Base-by-base conservation (phyloP, 2,797 vertebrate genomes). In the Spinus pinus region DNA sequence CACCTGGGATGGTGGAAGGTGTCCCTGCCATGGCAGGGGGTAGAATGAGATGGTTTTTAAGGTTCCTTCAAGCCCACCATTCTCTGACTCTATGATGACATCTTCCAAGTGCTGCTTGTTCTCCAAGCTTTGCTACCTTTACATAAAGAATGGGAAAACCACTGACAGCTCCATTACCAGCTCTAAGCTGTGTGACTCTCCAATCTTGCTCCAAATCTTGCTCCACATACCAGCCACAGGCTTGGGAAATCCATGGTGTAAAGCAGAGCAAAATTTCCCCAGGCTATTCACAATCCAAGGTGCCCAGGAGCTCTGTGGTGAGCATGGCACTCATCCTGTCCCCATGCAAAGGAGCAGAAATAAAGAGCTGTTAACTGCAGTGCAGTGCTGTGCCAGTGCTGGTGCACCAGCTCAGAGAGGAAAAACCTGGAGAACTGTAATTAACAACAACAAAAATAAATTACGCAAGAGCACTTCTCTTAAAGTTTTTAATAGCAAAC, bases 401-500 rank as follows among this genome's bases (percentile, higher is more conserved):
- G 61, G 21, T 47, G 77, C 22, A n/a, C 33, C 47, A 21, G 39
- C 22, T 33, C 33, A 58, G 71, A 51, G 37, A 86, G 70, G 61
- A 31, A 85, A 69, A 91, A 92, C 91, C 79, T 30, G 27, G 50
- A 88, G 72, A 83, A 65, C 1, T 33, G 39, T 35, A 78, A 93
- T 81, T 81, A 93, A 50, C 35, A 80, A 25, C 58, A 87, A 81
- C 39, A 75, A 71, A 85, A 95, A 74, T 56, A 90, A 92, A 86
- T 94, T 86, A 77, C 16, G 1, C 44, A 70, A 86, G 65, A 70
- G 56, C 12, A 4, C 75, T 93, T 84, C 79, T 93, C 72, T 61
- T 81, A 33, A 80, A 71, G 54, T 56, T 96, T 93, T 94, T 91
- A 94, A 85, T 74, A 94, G 86, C 57, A 84, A 86, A 79, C 10